Base-by-base conservation (phyloP, 53 echinoderm and acorn worm genomes). In the Paelopatides confundens region DNA sequence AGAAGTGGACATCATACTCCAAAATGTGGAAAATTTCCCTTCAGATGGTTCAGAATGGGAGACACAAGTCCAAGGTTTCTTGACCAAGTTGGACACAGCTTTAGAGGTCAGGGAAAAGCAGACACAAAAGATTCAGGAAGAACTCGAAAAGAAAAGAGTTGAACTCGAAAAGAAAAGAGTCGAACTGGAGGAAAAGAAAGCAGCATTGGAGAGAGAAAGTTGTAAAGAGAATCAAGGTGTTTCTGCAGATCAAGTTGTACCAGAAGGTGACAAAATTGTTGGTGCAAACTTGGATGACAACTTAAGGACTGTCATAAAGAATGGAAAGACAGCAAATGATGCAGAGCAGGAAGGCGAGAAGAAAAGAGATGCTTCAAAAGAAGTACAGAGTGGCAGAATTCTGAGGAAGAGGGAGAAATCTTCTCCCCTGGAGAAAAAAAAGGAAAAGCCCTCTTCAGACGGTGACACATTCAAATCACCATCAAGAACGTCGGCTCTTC, bases 41-140 rank as follows among this genome's bases (percentile, higher is more conserved):
- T 95, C 95, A 34, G 97, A 93, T 46, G 97, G 95, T 4, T 97
- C 97, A 8, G 97, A 97, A 51, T 97, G 97, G 97, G 97, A 97
- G 43, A 88, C 86, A 29, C 93, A 93, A 33, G 90, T 95, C 35
- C 90, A 93, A 15, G 93, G 93, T 23, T 97, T 90, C 50, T 92
- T 97, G 95, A 70, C 90, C 64, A 93, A 90, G 83, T 78, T 96
- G 35, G 97, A 97, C 27, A 81, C 86, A 39, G 93, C 90, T 17
- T 48, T 95, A 62, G 92, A 95, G 15, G 86, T 82, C 7, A 48
- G 82, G 40, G 71, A 81, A 28, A 86, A 87, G 29, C 85, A 43
- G 10, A 21, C 71, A 5, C 43, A 64, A 3, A 27, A 86, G 31
- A 63, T 87, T 58, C 78, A 83, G 71, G 66, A 78, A 37, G 87